Percentiles rank a stretch among this genome's conserved stretches.
Evolutionary conservation across 2,113 vertebrate genomes (phyloP).

Genomic region (Mormyrus lacerda): DNA sequence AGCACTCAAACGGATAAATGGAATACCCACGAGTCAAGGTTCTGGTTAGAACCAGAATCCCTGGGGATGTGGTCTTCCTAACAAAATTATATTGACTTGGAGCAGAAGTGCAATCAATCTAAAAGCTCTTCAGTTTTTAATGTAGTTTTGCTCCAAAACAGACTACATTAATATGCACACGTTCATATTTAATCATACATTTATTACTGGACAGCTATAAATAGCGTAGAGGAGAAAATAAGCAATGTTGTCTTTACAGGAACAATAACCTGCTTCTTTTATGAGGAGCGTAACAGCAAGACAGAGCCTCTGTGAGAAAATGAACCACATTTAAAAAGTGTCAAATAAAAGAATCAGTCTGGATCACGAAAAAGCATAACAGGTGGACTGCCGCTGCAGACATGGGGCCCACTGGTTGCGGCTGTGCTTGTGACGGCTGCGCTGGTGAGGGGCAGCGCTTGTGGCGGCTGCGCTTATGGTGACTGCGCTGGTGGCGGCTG

Average conservation of each 20-base stretch:
- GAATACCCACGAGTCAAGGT: background rate
- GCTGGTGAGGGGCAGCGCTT: too few species aligned
- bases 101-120: background rate
- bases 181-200: background rate
- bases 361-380: background rate
- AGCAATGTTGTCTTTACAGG: background rate
- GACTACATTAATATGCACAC: background rate
- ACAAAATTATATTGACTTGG: constrained; percentile 9
- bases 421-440: too few species aligned
- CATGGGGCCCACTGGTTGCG: background rate
- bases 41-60: background rate
- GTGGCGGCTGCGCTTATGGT: background rate
- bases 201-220: background rate
- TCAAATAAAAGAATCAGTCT: background rate
- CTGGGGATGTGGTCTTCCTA: background rate
- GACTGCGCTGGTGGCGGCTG: background rate
- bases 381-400: background rate
- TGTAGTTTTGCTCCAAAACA: background rate
- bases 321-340: background rate
- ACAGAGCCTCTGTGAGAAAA: background rate
- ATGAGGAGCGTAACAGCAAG: background rate
- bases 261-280: background rate
- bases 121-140: constrained; percentile 4
- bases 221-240: background rate
- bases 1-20: background rate